Conservation (phyloP, 2,113 vertebrate species). For the Equus przewalskii region DNA sequence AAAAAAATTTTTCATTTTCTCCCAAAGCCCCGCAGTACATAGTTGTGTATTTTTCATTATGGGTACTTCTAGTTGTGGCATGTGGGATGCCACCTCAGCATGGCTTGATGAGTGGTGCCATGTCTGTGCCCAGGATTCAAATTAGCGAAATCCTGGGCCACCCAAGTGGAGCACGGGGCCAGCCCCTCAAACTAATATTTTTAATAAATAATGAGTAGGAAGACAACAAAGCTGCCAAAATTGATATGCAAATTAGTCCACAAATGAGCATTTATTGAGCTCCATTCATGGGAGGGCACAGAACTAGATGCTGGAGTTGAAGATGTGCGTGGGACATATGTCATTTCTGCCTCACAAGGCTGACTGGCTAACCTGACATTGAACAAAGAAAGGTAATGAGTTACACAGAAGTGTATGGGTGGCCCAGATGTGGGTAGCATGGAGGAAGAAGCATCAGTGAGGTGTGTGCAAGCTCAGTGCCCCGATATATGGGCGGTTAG, state of each 20-base stretch:
- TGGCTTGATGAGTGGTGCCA: no score
- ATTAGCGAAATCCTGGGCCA: no score
- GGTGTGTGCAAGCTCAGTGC: not conserved
- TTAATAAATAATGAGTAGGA: constrained; percentile 22
- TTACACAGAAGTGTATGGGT: not conserved
- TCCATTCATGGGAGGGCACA: not conserved
- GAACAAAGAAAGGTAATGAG: not conserved
- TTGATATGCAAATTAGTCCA: not conserved
- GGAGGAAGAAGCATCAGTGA: not conserved
- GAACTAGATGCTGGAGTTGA: not conserved
- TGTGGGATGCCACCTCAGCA: no score
- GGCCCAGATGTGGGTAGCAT: not conserved
- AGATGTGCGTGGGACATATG: not conserved
- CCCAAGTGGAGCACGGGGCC: no score
- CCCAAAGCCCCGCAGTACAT: no score
- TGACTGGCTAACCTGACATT: not conserved
- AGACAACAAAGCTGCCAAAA: not conserved
- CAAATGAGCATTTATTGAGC: not conserved
- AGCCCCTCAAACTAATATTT: not conserved
- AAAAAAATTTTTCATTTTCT: no score
- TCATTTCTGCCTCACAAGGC: not conserved
- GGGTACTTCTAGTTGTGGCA: no score
- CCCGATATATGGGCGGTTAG: not conserved
- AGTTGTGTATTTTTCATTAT: no score
- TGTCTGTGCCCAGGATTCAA: no score